A percentile compares a stretch with the other conserved stretches of the same genome.
These are phyloP conservation scores for Macrotrachela quadricornifera DNA, from an alignment of 1,140 invertebrate species.

Conservation along the genomic window DNA sequence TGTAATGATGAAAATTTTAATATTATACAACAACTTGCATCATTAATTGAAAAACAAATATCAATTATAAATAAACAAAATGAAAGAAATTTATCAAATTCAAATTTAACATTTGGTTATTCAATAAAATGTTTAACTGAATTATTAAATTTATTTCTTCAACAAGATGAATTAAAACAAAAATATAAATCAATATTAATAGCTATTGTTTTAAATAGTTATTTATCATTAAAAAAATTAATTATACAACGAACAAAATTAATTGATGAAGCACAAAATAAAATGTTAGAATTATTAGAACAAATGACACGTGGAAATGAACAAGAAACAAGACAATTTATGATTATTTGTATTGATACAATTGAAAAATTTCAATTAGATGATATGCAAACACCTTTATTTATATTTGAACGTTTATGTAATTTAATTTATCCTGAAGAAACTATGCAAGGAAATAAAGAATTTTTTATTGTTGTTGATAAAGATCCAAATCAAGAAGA, in stretches of 20 bases:
- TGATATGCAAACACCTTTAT: slow-evolving; percentile 82
- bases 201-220: slow-evolving; percentile 69
- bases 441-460: slow-evolving; percentile 34
- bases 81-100: not conserved
- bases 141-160: slow-evolving; percentile 50
- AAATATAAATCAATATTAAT: slow-evolving; percentile 71
- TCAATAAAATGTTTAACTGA: slow-evolving; percentile 65
- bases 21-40: no score
- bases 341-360: slow-evolving; percentile 86
- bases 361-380: slow-evolving; percentile 71
- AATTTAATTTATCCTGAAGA: slow-evolving; percentile 71
- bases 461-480: slow-evolving; percentile 83
- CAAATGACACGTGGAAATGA: slow-evolving; percentile 87
- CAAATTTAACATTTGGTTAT: slow-evolving; percentile 36
- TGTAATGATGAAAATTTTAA: no score
- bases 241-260: slow-evolving; percentile 79
- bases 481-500: slow-evolving; percentile 97
- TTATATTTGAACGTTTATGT: slow-evolving; percentile 77
- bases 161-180: slow-evolving; percentile 47
- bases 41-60: no score
- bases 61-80: no score
- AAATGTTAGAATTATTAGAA: slow-evolving; percentile 71
- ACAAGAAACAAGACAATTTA: slow-evolving; percentile 81
- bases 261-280: slow-evolving; percentile 88
- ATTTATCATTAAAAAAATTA: slow-evolving; percentile 63